These are phyloP conservation scores for Scaptomyza tumidula DNA, from an alignment of 2,888 invertebrate species.

Conservation along the genomic window DNA sequence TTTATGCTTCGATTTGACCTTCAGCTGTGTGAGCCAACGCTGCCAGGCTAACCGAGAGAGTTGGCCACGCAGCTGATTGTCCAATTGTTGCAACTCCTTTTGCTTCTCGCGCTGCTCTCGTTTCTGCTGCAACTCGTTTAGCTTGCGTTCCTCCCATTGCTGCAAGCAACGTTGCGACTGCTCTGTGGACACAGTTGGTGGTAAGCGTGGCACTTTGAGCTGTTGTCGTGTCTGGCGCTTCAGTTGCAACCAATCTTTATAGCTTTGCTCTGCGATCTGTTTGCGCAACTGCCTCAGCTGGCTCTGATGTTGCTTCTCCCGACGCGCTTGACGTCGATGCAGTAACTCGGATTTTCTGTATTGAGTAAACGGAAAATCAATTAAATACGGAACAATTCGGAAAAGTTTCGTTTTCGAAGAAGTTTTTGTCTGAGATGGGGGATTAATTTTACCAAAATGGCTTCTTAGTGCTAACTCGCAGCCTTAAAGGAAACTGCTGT, in stretches of 20 bases:
- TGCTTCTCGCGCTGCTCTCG: slow-evolving; percentile 3
- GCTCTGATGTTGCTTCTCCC: slow-evolving; percentile 9
- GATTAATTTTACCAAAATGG: not conserved
- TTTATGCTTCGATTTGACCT: not conserved
- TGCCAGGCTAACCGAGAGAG: slow-evolving; percentile 48
- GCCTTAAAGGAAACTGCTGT: too few relatives aligned
- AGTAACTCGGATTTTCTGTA: slow-evolving; percentile 21
- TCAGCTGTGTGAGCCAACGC: slow-evolving; percentile 42
- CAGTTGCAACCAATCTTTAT: slow-evolving; percentile 37
- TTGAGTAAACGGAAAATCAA: too few relatives aligned
- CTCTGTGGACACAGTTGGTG: not conserved
- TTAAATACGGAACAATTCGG: too few relatives aligned
- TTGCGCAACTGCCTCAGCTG: slow-evolving; percentile 35
- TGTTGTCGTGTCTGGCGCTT: slow-evolving; percentile 20
- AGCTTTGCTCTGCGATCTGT: slow-evolving; percentile 35
- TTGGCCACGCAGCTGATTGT: slow-evolving; percentile 28
- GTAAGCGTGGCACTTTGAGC: not conserved
- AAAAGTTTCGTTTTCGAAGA: too few relatives aligned
- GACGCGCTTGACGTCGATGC: slow-evolving; percentile 24
- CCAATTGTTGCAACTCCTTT: slow-evolving; percentile 4
- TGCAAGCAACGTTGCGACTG: slow-evolving; percentile 2
- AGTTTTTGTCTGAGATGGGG: too few relatives aligned
- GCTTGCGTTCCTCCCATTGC: slow-evolving; percentile 43
- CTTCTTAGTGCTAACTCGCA: not conserved
- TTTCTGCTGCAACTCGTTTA: slow-evolving; percentile 14